Evolutionary conservation across 2,888 invertebrate species (phyloP).

Genomic region (Mechanitis mazaeus): DNA sequence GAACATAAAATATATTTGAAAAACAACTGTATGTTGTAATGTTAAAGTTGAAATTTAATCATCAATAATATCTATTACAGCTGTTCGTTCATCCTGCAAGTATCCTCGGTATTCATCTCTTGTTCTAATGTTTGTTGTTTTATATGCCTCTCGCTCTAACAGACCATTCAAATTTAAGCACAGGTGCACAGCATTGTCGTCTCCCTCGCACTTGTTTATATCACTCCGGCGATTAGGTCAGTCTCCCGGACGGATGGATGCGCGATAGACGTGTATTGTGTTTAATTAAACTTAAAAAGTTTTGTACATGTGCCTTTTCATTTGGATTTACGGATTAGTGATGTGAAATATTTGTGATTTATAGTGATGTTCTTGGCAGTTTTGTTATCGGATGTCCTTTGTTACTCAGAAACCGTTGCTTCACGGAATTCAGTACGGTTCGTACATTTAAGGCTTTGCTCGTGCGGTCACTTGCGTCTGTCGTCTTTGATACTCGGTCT

Average conservation of each 20-base stretch:
- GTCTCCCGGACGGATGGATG: conserved; percentile 48
- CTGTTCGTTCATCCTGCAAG: conserved; percentile 30
- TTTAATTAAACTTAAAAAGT: conserved; percentile 11
- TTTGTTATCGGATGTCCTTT: conserved; percentile 30
- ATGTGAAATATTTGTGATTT: neutral
- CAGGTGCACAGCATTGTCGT: conserved; percentile 59
- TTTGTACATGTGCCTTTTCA: conserved; percentile 10
- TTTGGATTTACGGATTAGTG: neutral
- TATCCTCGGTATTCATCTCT: conserved; percentile 43
- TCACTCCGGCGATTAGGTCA: conserved; percentile 48
- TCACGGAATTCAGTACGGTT: conserved; percentile 26
- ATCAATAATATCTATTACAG: conserved; percentile 29
- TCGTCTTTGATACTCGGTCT: conserved; percentile 17
- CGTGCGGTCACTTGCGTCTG: conserved; percentile 16
- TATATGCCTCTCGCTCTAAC: conserved; percentile 55
- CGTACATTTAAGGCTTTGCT: conserved; percentile 23
- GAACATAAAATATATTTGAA: conserved; percentile 26
- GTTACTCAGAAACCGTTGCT: conserved; percentile 29
- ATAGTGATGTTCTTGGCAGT: conserved; percentile 33
- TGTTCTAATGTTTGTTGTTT: conserved; percentile 59
- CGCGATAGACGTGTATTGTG: conserved; percentile 40
- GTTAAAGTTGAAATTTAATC: conserved; percentile 15
- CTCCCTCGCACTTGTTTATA: conserved; percentile 61
- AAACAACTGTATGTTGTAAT: conserved; percentile 29
- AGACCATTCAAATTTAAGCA: conserved; percentile 66